phyloP scores from a whole-genome alignment of 2,113 vertebrate species.

The Carettochelys insculpta region DNA sequence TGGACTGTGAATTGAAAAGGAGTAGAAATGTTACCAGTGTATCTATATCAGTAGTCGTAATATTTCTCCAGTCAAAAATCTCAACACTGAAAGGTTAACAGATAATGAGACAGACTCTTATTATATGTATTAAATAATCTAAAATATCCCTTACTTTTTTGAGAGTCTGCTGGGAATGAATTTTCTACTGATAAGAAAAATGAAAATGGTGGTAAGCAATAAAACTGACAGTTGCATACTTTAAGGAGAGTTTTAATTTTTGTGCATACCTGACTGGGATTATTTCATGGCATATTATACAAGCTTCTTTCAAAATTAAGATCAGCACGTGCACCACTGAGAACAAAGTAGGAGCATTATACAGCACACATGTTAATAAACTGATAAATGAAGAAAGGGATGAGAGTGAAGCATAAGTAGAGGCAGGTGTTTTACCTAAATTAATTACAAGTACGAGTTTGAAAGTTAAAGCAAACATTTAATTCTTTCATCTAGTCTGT shows the following conservation, averaged over 20 bases:
- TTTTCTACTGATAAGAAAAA: neutral
- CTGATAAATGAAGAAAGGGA: neutral
- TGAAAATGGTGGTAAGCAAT: neutral
- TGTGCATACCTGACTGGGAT: neutral
- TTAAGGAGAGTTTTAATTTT: neutral
- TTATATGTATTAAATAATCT: neutral
- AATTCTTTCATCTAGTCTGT: neutral
- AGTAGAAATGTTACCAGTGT: neutral
- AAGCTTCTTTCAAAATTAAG: neutral
- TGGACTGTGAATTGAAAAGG: neutral
- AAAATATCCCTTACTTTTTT: neutral
- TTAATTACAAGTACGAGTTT: neutral
- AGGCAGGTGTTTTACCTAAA: neutral
- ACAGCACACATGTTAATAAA: neutral
- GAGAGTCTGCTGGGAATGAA: neutral
- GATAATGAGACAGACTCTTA: neutral
- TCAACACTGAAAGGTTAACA: neutral
- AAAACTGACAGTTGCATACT: neutral
- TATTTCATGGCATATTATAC: neutral
- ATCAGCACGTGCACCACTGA: neutral
- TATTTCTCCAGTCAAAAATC: neutral
- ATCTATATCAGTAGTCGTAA: neutral
- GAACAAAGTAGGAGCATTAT: fast-evolving
- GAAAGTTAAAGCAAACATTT: neutral
- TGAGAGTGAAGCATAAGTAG: neutral